Percentiles rank a stretch among this genome's conserved stretches.
phyloP scores from a whole-genome alignment of 1,140 invertebrate genomes.

The Pantala flavescens region DNA sequence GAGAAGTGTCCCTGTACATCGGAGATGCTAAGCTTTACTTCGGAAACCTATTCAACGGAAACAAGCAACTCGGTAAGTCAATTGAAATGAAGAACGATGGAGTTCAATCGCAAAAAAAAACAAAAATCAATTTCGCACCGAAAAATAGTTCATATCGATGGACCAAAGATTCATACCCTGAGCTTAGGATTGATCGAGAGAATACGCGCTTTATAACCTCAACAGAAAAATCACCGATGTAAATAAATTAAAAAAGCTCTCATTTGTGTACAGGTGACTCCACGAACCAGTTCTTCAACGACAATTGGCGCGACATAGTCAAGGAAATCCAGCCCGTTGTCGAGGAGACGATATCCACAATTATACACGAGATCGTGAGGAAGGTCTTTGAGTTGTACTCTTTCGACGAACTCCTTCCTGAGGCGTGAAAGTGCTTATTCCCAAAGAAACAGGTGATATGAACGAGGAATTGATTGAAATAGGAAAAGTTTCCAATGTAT shows the following conservation, averaged over 20 bases:
- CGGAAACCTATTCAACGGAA: constrained; percentile 16
- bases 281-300: constrained; percentile 14
- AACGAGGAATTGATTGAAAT: too few relatives aligned
- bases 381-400: constrained; percentile 5
- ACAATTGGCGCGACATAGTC: constrained; percentile 9
- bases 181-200: too few relatives aligned
- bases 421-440: neutral
- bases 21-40: neutral
- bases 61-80: constrained; percentile 16
- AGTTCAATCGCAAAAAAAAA: too few relatives aligned
- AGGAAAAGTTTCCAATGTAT: too few relatives aligned
- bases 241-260: too few relatives aligned
- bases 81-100: too few relatives aligned
- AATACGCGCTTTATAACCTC: too few relatives aligned
- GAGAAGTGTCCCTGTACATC: neutral
- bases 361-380: constrained; percentile 6
- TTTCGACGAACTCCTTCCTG: constrained; percentile 2
- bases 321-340: constrained; percentile 12
- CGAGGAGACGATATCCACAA: neutral
- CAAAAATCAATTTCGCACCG: too few relatives aligned
- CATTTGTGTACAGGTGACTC: neutral
- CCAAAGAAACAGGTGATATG: too few relatives aligned
- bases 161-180: too few relatives aligned
- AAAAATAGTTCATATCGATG: too few relatives aligned
- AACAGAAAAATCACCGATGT: too few relatives aligned